phyloP scores from a whole-genome alignment of 2,113 vertebrate species.

The Petaurus breviceps region DNA sequence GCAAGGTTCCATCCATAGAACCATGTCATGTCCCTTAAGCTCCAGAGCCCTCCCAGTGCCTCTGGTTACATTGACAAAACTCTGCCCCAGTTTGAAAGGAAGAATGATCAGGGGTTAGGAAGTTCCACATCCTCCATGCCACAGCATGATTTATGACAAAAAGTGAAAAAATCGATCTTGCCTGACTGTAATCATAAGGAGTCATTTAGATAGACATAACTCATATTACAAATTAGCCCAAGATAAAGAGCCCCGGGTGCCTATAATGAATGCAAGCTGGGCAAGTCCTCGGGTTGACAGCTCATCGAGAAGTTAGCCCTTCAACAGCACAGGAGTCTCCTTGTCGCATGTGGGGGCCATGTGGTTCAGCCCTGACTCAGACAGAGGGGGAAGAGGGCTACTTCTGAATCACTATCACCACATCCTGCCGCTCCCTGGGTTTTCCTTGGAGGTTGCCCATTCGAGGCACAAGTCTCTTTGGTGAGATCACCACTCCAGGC shows the following conservation, averaged over 20 bases:
- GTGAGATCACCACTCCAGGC: slow-evolving; percentile 30
- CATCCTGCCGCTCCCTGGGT: slow-evolving; percentile 75
- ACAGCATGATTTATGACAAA: slow-evolving; percentile 33
- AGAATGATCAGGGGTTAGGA: slow-evolving; percentile 20
- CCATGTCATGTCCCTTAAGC: not conserved
- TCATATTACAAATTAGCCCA: not conserved
- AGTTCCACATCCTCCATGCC: not conserved
- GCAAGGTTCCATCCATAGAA: not conserved
- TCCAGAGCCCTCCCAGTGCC: not conserved
- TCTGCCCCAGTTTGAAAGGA: not conserved
- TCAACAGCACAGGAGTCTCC: slow-evolving; percentile 16
- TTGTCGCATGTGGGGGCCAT: slow-evolving; percentile 19
- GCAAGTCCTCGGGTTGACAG: slow-evolving; percentile 14
- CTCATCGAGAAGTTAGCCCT: slow-evolving; percentile 48
- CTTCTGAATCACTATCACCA: slow-evolving; percentile 75
- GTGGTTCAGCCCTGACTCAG: slow-evolving; percentile 72
- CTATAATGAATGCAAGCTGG: slow-evolving; percentile 34
- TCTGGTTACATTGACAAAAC: not conserved
- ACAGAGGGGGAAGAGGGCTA: slow-evolving; percentile 3
- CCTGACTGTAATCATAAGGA: slow-evolving; percentile 16
- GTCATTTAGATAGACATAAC: slow-evolving; percentile 36
- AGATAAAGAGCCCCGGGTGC: slow-evolving; percentile 51
- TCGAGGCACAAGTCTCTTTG: not conserved
- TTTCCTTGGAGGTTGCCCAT: slow-evolving; percentile 66
- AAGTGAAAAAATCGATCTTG: slow-evolving; percentile 28